phyloP scores from a whole-genome alignment of 2,888 invertebrate genomes.

The Diarsia brunnea region DNA sequence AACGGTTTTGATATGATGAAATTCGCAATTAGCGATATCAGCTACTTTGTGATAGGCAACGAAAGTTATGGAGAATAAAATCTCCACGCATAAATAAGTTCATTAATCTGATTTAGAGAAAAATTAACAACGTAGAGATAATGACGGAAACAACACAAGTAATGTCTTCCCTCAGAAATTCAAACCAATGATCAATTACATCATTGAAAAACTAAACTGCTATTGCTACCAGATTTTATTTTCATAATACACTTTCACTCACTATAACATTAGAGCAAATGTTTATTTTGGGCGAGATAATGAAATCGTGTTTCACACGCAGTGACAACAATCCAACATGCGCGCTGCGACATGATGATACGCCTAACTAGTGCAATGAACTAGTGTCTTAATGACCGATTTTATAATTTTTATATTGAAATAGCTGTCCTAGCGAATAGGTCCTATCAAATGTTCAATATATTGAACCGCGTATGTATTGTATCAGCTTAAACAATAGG shows the following conservation, averaged over 20 bases:
- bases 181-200: background rate
- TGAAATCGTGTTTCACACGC: constrained; percentile 15
- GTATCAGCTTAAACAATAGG: background rate
- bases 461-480: too few relatives aligned
- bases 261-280: constrained; percentile 3
- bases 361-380: constrained; percentile 26
- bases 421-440: background rate
- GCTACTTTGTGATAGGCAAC: background rate
- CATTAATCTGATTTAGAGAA: background rate
- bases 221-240: background rate
- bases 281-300: constrained; percentile 46
- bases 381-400: constrained; percentile 26
- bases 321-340: constrained; percentile 31
- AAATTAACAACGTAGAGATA: background rate
- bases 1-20: too few relatives aligned
- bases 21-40: too few relatives aligned
- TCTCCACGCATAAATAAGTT: background rate
- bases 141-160: background rate
- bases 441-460: background rate
- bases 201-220: background rate
- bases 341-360: constrained; percentile 35
- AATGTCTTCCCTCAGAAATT: background rate
- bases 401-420: background rate
- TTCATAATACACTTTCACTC: background rate
- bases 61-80: background rate